Evolutionary conservation across 2,113 vertebrate genomes (phyloP).

Genomic region (Hippolais icterina): DNA sequence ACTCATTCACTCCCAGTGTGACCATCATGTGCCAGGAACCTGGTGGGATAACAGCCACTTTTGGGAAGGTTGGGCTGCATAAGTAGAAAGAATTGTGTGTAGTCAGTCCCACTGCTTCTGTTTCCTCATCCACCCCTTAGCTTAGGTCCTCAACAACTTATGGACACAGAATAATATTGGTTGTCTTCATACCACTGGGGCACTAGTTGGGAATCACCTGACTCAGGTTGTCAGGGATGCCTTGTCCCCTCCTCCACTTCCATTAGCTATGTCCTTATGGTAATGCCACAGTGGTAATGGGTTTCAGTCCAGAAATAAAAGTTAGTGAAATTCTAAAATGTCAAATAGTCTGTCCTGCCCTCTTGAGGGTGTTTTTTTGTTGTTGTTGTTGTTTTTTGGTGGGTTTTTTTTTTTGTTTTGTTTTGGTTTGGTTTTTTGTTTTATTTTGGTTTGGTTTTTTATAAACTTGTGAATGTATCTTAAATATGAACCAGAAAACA

Average conservation of each 20-base stretch:
- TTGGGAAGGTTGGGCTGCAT: neutral
- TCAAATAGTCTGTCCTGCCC: neutral
- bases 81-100: neutral
- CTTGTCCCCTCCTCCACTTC: neutral
- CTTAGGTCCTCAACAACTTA: neutral
- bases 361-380: neutral
- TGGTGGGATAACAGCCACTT: neutral
- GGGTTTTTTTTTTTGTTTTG: too few relatives aligned
- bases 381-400: too few relatives aligned
- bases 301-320: neutral
- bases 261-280: neutral
- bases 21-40: neutral
- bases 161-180: fast-evolving
- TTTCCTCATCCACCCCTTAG: neutral
- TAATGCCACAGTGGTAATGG: neutral
- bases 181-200: neutral
- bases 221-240: neutral
- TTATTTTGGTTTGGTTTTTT: neutral
- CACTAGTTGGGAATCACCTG: neutral
- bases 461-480: neutral
- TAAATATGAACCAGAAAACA: neutral
- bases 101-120: neutral
- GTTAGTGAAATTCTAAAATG: neutral
- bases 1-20: neutral
- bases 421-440: too few relatives aligned